Evolutionary conservation across 2,113 vertebrate genomes (phyloP).

Genomic region (Antechinus flavipes): DNA sequence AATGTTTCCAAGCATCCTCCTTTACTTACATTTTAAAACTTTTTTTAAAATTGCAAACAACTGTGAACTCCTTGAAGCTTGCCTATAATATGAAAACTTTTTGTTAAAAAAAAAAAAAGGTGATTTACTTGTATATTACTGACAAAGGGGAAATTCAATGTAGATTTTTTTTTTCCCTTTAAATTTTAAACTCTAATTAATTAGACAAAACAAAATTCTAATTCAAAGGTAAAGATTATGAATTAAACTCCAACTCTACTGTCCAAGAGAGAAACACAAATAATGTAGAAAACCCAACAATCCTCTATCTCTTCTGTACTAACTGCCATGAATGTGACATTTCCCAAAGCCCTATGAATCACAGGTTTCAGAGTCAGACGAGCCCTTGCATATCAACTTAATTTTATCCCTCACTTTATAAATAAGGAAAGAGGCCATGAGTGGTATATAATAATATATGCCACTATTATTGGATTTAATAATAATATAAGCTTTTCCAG

Average conservation of each 20-base stretch:
- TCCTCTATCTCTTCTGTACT: neutral
- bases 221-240: slow-evolving; percentile 8
- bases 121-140: neutral
- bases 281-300: slow-evolving; percentile 32
- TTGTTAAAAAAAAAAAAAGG: slow-evolving; percentile 32
- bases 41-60: slow-evolving; percentile 45
- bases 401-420: neutral
- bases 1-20: neutral
- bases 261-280: slow-evolving; percentile 19
- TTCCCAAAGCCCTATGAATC: neutral
- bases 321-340: neutral
- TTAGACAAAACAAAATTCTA: neutral
- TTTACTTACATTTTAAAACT: slow-evolving; percentile 51
- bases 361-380: neutral
- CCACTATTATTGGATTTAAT: too few relatives aligned
- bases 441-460: neutral
- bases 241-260: slow-evolving; percentile 30
- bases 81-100: slow-evolving; percentile 62
- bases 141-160: neutral
- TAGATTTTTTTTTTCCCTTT: neutral
- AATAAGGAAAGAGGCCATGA: neutral
- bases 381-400: neutral
- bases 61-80: slow-evolving; percentile 51
- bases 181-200: neutral
- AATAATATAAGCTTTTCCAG: neutral